Conservation (phyloP, 1,140 invertebrate species). For the Hycleus phaleratus region DNA sequence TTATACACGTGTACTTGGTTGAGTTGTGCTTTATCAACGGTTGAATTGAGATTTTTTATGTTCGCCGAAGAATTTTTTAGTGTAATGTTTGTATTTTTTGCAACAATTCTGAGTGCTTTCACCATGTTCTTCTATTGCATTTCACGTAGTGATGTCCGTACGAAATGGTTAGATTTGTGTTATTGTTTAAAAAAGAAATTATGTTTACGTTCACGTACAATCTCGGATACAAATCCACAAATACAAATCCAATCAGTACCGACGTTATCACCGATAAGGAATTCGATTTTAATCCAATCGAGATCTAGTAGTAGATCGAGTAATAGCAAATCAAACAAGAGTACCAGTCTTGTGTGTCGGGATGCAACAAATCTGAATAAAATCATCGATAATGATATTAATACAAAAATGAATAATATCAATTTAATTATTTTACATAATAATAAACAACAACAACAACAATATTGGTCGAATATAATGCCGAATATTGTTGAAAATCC, state of each 20-base stretch:
- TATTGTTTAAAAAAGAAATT: slow-evolving; percentile 52
- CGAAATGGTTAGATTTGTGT: slow-evolving; percentile 60
- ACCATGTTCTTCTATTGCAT: slow-evolving; percentile 80
- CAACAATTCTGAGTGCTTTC: slow-evolving; percentile 68
- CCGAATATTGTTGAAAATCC: slow-evolving; percentile 58
- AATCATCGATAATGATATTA: slow-evolving; percentile 18
- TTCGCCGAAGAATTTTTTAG: slow-evolving; percentile 73
- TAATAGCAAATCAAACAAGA: slow-evolving; percentile 44
- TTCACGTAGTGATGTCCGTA: slow-evolving; percentile 70
- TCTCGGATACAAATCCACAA: slow-evolving; percentile 54
- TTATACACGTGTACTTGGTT: slow-evolving; percentile 71
- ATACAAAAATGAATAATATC: slow-evolving; percentile 46
- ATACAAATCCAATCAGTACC: slow-evolving; percentile 35
- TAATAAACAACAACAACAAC: slow-evolving; percentile 38
- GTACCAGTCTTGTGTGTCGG: too few relatives aligned
- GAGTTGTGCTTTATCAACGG: slow-evolving; percentile 59
- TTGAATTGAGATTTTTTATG: slow-evolving; percentile 46
- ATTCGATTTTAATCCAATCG: slow-evolving; percentile 38
- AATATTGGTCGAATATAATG: slow-evolving; percentile 61
- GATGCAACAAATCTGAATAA: too few relatives aligned
- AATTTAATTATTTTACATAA: slow-evolving; percentile 60
- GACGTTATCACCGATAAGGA: slow-evolving; percentile 30
- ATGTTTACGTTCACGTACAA: slow-evolving; percentile 55
- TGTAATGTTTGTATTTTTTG: slow-evolving; percentile 63
- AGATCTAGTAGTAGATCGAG: slow-evolving; percentile 56